Evolutionary conservation across 2,113 vertebrate species (phyloP).

Genomic region (Indicator maculatus): DNA sequence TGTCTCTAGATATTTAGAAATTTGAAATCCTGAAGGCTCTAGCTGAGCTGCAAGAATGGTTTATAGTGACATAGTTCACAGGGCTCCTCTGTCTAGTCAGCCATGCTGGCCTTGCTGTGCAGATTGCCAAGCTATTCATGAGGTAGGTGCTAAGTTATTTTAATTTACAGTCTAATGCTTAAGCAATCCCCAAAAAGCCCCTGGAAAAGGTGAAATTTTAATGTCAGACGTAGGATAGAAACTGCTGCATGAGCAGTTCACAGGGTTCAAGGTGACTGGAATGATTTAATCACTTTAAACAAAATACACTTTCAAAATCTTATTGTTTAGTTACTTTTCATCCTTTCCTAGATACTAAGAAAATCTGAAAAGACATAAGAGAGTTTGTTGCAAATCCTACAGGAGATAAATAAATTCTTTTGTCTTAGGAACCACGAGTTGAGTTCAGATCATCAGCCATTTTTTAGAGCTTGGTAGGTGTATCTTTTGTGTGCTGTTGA

Average conservation of each 20-base stretch:
- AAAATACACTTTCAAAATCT: background rate
- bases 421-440: background rate
- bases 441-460: background rate
- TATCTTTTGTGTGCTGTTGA: background rate
- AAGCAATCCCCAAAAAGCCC: background rate
- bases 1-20: background rate
- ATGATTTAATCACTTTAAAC: background rate
- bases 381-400: background rate
- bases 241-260: background rate
- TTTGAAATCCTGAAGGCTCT: background rate
- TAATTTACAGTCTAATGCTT: background rate
- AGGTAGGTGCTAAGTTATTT: background rate
- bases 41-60: background rate
- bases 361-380: background rate
- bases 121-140: background rate
- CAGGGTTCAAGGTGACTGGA: background rate
- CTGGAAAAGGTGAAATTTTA: background rate
- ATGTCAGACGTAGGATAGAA: background rate
- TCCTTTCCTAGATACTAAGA: background rate
- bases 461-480: background rate
- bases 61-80: background rate
- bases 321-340: background rate
- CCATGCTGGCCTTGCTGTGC: background rate
- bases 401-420: background rate
- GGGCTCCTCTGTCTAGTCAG: background rate